Base-by-base conservation (phyloP, 1,140 invertebrate genomes). In the Anagrus nilaparvatae region DNA sequence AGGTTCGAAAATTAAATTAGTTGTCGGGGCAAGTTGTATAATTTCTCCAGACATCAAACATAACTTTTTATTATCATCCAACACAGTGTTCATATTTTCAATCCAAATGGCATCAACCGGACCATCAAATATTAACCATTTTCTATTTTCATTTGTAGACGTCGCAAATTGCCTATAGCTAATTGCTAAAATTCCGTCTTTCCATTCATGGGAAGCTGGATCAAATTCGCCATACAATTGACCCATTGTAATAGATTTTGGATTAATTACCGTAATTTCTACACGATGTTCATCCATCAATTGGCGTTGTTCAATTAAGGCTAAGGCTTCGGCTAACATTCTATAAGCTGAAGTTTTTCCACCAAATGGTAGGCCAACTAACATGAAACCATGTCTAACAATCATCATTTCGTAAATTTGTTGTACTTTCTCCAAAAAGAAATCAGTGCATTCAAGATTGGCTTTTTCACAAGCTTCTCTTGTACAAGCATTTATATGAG, bases 381-480 rank as follows among this genome's bases (percentile, higher is more conserved):
- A 81, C 84, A 87, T 87, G 29, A 88, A 74, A 2, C 84, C 85
- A 59, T 94, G 89, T 18, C 88, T 72, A 1, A 95, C 89, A 30
- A 92, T 80, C 75, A 97, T 94, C 90, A 96, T 96, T 66, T 97
- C 92, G 63, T 92, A 96, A 16, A 97, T 77, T 70, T 97, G 85
- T 43, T 90, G 85, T 17, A 90, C 53, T 39, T 96, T 96, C 64
- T 91, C 84, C 46, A 93, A 59, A 56, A 96, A 94, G 67, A 87
- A 85, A 0, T 78, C 69, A 1, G 83, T 90, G 48, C 82, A 82
- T 58, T 94, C 88, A 5, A 96, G 69, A 59, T 95, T 95, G 14
- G 79, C 75, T 2, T 67, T 69, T 5, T 69, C 65, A 56, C 89
- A 95, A 17, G 78, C 80, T 48, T 81, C 73, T 24, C 67, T 61